Percentiles rank a stretch among this genome's conserved stretches.
Evolutionary conservation across 64 coral and sea anemone species (phyloP).

Genomic region (Porites australiensis): DNA sequence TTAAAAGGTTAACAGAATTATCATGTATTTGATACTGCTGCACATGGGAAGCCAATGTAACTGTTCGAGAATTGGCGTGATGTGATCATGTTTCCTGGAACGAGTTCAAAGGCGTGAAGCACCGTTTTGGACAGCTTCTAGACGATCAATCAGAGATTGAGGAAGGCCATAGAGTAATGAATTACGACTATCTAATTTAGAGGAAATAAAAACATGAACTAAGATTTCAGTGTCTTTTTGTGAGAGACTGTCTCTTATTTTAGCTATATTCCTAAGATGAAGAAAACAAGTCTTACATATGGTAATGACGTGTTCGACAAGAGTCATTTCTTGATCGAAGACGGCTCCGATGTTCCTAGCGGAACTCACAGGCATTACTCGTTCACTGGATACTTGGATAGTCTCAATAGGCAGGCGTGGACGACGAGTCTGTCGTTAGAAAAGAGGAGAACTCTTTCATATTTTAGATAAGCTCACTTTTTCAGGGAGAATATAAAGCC

Average conservation of each 20-base stretch:
- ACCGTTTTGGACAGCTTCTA: constrained; percentile 40
- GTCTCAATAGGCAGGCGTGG: constrained; percentile 12
- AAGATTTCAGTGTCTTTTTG: constrained; percentile 44
- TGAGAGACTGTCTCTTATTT: constrained; percentile 30
- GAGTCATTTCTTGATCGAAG: constrained; percentile 36
- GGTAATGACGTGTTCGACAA: constrained; percentile 28
- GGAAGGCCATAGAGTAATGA: constrained; percentile 38
- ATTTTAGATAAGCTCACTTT: too few relatives aligned
- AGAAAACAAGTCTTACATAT: constrained; percentile 58
- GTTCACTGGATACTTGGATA: constrained; percentile 51
- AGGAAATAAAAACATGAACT: constrained; percentile 37
- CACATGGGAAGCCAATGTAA: constrained; percentile 16
- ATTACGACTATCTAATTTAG: constrained; percentile 51
- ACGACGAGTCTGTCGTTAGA: not conserved
- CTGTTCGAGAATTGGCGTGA: constrained; percentile 25
- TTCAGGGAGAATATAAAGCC: too few relatives aligned
- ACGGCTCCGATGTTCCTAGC: constrained; percentile 31
- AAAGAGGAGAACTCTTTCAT: too few relatives aligned
- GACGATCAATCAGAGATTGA: constrained; percentile 30
- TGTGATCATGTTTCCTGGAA: constrained; percentile 37
- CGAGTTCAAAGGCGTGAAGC: constrained; percentile 24
- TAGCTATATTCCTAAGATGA: not conserved
- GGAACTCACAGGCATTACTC: not conserved
- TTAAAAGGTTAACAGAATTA: too few relatives aligned
- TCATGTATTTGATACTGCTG: not conserved